Evolutionary conservation across 1,140 invertebrate species (phyloP).

Genomic region (Caenorhabditis latens): DNA sequence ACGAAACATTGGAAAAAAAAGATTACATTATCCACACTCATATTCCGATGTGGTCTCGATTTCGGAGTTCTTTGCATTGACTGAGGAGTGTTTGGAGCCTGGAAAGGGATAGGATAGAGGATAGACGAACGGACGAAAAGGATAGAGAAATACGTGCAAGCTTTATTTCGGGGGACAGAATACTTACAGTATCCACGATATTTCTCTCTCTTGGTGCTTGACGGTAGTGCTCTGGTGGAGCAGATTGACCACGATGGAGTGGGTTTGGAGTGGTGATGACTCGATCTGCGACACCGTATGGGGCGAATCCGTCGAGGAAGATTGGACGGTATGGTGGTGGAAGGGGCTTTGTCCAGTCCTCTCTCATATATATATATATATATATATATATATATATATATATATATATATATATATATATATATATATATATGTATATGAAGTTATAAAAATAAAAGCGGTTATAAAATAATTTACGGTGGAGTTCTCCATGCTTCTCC

Average conservation of each 20-base stretch:
- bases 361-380: too few relatives aligned
- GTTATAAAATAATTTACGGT: too few relatives aligned
- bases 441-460: too few relatives aligned
- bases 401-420: too few relatives aligned
- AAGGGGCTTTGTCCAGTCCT: constrained; percentile 78
- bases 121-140: neutral
- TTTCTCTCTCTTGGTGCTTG: constrained; percentile 52
- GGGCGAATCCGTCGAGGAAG: constrained; percentile 80
- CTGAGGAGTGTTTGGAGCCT: constrained; percentile 60
- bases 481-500: constrained; percentile 88
- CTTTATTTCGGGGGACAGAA: too few relatives aligned
- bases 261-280: constrained; percentile 47
- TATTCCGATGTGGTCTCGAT: constrained; percentile 56
- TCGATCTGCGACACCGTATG: constrained; percentile 73
- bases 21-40: constrained; percentile 62
- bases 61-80: constrained; percentile 33
- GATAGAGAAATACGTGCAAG: constrained; percentile 18
- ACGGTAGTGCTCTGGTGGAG: constrained; percentile 61
- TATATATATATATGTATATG: too few relatives aligned
- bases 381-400: too few relatives aligned
- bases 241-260: constrained; percentile 61
- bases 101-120: constrained; percentile 47
- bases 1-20: neutral
- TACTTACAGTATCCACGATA: constrained; percentile 57
- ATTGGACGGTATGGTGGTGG: constrained; percentile 78